phyloP scores from a whole-genome alignment of 2,888 invertebrate genomes.

The Andrena haemorrhoa region DNA sequence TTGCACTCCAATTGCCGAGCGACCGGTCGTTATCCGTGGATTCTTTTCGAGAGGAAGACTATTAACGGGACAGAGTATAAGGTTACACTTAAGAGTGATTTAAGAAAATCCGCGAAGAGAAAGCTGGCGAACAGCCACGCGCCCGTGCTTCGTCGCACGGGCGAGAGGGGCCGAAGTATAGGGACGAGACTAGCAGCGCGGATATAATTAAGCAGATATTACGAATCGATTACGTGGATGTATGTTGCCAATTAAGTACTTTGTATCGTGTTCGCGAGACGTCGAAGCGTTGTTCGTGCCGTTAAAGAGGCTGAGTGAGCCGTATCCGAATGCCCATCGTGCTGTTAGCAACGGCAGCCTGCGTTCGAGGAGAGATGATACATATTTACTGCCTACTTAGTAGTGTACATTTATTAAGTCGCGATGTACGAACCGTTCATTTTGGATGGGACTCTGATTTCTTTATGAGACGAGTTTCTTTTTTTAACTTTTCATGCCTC shows the following conservation, averaged over 20 bases:
- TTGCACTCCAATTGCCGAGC: slow-evolving; percentile 81
- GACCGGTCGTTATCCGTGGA: slow-evolving; percentile 82
- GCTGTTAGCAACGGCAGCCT: slow-evolving; percentile 15
- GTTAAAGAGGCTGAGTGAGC: slow-evolving; percentile 66
- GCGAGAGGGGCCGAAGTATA: background rate
- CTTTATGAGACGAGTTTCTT: too few relatives aligned
- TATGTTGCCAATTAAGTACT: slow-evolving; percentile 71
- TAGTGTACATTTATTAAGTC: background rate
- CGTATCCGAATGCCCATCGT: slow-evolving; percentile 51
- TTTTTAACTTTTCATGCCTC: too few relatives aligned
- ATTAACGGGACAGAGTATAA: slow-evolving; percentile 75
- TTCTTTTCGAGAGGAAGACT: slow-evolving; percentile 77
- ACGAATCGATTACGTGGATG: slow-evolving; percentile 65
- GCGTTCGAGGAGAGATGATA: background rate
- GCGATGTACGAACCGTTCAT: background rate
- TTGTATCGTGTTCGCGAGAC: slow-evolving; percentile 62
- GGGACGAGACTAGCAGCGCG: slow-evolving; percentile 11
- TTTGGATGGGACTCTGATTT: background rate
- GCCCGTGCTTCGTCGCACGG: slow-evolving; percentile 3
- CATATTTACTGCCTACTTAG: slow-evolving; percentile 6
- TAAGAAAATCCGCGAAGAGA: slow-evolving; percentile 36
- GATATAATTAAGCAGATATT: slow-evolving; percentile 50
- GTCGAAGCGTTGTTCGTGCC: slow-evolving; percentile 57
- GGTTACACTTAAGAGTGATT: slow-evolving; percentile 71
- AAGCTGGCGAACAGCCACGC: slow-evolving; percentile 20